Percentiles rank a stretch among this genome's conserved stretches.
Conservation (phyloP, 1,140 invertebrate species). For the Pemphigus obesinymphae region DNA sequence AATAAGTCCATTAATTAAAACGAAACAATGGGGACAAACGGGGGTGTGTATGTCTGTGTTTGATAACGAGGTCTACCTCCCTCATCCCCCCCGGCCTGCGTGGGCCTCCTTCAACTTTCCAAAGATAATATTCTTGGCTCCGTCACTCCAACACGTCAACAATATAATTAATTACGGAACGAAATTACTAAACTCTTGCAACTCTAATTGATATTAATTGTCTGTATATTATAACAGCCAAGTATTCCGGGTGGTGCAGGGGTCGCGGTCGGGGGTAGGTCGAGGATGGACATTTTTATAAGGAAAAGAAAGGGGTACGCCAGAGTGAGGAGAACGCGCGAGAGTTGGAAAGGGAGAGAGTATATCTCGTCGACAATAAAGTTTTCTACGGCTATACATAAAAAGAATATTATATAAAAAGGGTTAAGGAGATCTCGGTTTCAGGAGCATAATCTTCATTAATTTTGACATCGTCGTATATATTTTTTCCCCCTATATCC, state of each 20-base stretch:
- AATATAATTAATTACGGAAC: constrained; percentile 41
- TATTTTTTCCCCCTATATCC: neutral
- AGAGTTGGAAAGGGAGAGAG: neutral
- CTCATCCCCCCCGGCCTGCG: neutral
- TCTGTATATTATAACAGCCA: constrained; percentile 21
- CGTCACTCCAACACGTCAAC: constrained; percentile 40
- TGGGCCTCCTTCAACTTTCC: constrained; percentile 35
- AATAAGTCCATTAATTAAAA: constrained; percentile 41
- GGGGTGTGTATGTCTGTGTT: constrained; percentile 41
- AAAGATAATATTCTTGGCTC: constrained; percentile 41
- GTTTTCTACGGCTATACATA: neutral
- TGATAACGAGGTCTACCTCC: constrained; percentile 32
- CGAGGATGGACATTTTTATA: constrained; percentile 2
- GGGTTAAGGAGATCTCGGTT: constrained; percentile 36
- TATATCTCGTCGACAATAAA: constrained; percentile 13
- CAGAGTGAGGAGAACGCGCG: neutral
- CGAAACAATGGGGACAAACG: constrained; percentile 39
- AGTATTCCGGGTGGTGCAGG: neutral
- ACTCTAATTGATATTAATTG: constrained; percentile 42
- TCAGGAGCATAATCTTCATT: constrained; percentile 38
- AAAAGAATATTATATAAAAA: constrained; percentile 13
- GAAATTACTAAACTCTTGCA: constrained; percentile 41
- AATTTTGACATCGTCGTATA: constrained; percentile 14
- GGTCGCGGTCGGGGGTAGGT: neutral
- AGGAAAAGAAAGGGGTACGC: neutral